Conservation (phyloP, 2,888 invertebrate species). For the Matsumyia berberina region DNA sequence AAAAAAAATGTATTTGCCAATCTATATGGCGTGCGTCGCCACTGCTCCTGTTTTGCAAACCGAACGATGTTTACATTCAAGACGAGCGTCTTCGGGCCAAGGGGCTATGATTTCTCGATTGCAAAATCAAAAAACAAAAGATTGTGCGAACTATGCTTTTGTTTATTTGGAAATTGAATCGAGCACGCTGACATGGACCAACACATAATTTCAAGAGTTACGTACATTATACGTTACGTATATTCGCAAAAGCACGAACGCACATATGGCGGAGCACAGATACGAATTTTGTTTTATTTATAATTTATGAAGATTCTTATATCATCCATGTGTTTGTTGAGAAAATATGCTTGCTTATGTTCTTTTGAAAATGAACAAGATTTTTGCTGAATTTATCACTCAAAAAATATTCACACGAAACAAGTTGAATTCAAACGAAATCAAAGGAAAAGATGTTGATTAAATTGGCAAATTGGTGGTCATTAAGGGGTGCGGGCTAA, state of each 20-base stretch:
- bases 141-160: slow-evolving; percentile 1
- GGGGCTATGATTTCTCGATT: neutral
- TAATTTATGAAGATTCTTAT: neutral
- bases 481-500: neutral
- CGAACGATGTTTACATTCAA: slow-evolving; percentile 20
- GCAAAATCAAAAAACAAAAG: slow-evolving; percentile 12
- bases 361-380: too few species aligned
- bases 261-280: neutral
- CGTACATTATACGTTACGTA: too few species aligned
- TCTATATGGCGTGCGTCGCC: neutral
- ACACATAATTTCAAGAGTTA: slow-evolving; percentile 2
- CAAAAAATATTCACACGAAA: slow-evolving; percentile 13
- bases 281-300: neutral
- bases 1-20: neutral
- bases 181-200: slow-evolving; percentile 3
- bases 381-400: slow-evolving; percentile 14
- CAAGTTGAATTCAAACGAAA: slow-evolving; percentile 2
- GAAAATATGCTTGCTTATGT: neutral
- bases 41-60: slow-evolving; percentile 10
- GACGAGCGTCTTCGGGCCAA: neutral
- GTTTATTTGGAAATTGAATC: slow-evolving; percentile 17
- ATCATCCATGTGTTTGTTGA: slow-evolving; percentile 1
- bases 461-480: neutral
- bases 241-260: neutral
- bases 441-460: slow-evolving; percentile 19